phyloP scores from a whole-genome alignment of 1,140 invertebrate species.

The Camponotus pennsylvanicus region DNA sequence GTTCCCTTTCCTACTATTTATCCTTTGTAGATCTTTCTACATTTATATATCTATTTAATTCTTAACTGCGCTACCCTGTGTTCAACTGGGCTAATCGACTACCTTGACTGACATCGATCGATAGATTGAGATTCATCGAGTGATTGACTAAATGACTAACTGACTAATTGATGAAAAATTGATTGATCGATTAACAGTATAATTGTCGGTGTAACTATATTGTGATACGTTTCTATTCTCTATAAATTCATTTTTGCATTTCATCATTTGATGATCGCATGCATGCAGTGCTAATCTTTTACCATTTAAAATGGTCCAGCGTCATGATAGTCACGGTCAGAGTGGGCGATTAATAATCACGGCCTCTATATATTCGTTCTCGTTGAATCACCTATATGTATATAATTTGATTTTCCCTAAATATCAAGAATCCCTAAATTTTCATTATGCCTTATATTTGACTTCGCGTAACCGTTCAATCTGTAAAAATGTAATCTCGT shows the following conservation, averaged over 20 bases:
- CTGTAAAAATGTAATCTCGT: slow-evolving; percentile 26
- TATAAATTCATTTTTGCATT: slow-evolving; percentile 61
- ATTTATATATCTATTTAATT: slow-evolving; percentile 52
- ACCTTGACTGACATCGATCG: no score
- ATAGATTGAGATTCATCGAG: background rate
- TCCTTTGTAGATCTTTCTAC: slow-evolving; percentile 41
- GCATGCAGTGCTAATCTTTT: slow-evolving; percentile 76
- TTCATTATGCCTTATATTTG: slow-evolving; percentile 33
- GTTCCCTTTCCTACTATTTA: slow-evolving; percentile 56
- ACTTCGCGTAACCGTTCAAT: slow-evolving; percentile 33
- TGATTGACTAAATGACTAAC: slow-evolving; percentile 42
- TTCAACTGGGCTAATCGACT: slow-evolving; percentile 43
- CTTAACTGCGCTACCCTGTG: slow-evolving; percentile 29
- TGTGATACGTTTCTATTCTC: slow-evolving; percentile 46
- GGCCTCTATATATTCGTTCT: slow-evolving; percentile 58
- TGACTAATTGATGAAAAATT: slow-evolving; percentile 45
- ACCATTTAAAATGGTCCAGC: slow-evolving; percentile 68
- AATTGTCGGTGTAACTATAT: background rate
- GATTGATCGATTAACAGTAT: slow-evolving; percentile 31
- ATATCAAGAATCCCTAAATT: slow-evolving; percentile 65
- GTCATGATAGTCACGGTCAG: slow-evolving; percentile 27
- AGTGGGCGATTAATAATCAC: background rate
- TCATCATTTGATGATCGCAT: slow-evolving; percentile 60
- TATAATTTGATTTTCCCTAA: slow-evolving; percentile 65
- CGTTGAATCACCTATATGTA: slow-evolving; percentile 72